A percentile compares a stretch with the other conserved stretches of the same genome.
Conservation (phyloP, 2,113 vertebrate species). For the Colius striatus region DNA sequence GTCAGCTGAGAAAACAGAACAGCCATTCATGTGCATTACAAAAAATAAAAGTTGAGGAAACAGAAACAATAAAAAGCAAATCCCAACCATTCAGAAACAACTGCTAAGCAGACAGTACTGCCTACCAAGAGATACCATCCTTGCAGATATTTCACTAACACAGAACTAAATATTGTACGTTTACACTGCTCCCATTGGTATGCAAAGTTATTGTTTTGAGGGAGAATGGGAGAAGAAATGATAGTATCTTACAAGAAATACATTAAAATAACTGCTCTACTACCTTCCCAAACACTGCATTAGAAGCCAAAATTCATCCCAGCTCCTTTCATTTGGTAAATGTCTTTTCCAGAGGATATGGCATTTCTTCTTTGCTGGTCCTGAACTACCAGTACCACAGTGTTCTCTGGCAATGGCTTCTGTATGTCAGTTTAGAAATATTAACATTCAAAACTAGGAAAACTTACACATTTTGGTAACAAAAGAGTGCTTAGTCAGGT, state of each 20-base stretch:
- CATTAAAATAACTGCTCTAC: neutral
- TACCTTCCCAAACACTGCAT: neutral
- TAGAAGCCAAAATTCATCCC: neutral
- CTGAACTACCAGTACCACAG: neutral
- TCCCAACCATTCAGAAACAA: neutral
- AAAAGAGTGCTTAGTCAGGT: neutral
- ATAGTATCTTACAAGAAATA: neutral
- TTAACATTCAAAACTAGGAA: neutral
- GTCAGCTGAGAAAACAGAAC: slow-evolving; percentile 56
- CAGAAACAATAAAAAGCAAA: neutral
- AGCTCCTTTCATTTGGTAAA: neutral
- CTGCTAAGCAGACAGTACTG: neutral
- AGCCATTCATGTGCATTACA: neutral
- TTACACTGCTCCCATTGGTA: neutral
- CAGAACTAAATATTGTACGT: neutral
- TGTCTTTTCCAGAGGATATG: neutral
- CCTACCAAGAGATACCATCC: neutral
- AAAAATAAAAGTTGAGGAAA: slow-evolving; percentile 4
- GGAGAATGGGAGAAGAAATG: neutral
- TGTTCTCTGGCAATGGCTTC: neutral
- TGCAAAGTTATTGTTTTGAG: neutral
- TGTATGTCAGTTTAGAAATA: neutral
- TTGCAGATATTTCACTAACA: neutral
- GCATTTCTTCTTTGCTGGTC: neutral
- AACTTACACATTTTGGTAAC: neutral